phyloP scores from a whole-genome alignment of 1,140 invertebrate genomes.

The Drosophila cardini region DNA sequence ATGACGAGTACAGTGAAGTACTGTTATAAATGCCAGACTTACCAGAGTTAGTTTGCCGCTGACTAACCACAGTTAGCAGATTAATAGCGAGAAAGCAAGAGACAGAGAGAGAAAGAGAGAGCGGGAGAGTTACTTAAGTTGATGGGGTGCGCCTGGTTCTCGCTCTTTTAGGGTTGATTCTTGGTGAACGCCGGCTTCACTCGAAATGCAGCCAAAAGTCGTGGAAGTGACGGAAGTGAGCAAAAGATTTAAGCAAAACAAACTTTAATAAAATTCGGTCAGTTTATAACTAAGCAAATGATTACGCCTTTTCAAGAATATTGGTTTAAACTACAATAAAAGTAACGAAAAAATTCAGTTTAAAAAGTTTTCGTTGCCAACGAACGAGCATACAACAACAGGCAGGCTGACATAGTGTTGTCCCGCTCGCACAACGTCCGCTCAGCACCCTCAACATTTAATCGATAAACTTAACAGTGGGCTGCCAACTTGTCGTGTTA shows the following conservation, averaged over 20 bases:
- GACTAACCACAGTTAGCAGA: background rate
- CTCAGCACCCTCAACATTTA: constrained; percentile 27
- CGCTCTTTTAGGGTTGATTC: constrained; percentile 7
- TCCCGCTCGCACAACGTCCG: constrained; percentile 45
- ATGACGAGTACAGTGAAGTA: constrained; percentile 29
- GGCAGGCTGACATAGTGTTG: constrained; percentile 9
- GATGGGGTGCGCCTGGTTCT: constrained; percentile 6
- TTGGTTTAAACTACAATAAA: no score
- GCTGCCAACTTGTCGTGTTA: constrained; percentile 50
- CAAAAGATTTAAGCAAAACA: background rate
- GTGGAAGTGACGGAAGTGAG: background rate
- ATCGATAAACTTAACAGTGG: constrained; percentile 71
- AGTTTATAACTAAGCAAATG: background rate
- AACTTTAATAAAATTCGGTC: background rate
- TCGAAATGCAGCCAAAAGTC: constrained; percentile 16
- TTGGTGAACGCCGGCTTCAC: constrained; percentile 27
- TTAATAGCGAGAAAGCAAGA: background rate
- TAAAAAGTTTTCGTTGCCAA: constrained; percentile 3
- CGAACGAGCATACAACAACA: constrained; percentile 16
- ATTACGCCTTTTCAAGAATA: background rate
- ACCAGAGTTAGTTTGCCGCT: background rate
- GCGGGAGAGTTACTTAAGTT: constrained; percentile 2
- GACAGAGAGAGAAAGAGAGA: constrained; percentile 16
- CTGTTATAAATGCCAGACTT: constrained; percentile 6
- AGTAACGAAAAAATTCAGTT: constrained; percentile 7